phyloP scores from a whole-genome alignment of 2,797 vertebrate genomes.

The Danio choprae region DNA sequence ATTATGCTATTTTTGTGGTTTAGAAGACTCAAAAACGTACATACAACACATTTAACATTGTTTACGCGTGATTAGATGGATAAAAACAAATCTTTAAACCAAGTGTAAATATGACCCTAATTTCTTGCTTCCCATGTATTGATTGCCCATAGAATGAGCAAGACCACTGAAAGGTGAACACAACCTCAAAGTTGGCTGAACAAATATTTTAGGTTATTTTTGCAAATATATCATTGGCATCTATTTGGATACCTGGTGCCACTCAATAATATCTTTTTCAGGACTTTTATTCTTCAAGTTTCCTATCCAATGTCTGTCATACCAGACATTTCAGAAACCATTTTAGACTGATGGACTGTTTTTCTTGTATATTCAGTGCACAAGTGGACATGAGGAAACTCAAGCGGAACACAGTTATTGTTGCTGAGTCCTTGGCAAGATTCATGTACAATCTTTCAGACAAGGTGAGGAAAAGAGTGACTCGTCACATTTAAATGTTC shows the following conservation, averaged over 20 bases:
- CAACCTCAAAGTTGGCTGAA: background rate
- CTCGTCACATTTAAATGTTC: background rate
- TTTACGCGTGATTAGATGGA: too few relatives aligned
- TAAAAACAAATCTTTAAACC: too few relatives aligned
- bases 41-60: too few relatives aligned
- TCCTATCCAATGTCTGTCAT: background rate
- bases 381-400: slow-evolving; percentile 80
- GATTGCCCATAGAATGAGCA: background rate
- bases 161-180: background rate
- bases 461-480: slow-evolving; percentile 69
- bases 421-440: slow-evolving; percentile 79
- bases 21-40: too few relatives aligned
- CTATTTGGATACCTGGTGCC: background rate
- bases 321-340: background rate
- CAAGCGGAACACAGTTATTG: slow-evolving; percentile 77
- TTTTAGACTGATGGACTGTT: slow-evolving; percentile 1
- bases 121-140: background rate
- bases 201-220: background rate
- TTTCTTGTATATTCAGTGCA: slow-evolving; percentile 66
- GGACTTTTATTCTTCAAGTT: background rate
- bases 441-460: slow-evolving; percentile 82
- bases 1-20: too few relatives aligned
- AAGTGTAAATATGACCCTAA: too few relatives aligned
- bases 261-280: background rate
- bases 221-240: background rate